A percentile compares a stretch with the other conserved stretches of the same genome.
These are phyloP conservation scores for Leptoteleia sp. DNA, from an alignment of 1,140 invertebrate genomes.

Conservation along the genomic window DNA sequence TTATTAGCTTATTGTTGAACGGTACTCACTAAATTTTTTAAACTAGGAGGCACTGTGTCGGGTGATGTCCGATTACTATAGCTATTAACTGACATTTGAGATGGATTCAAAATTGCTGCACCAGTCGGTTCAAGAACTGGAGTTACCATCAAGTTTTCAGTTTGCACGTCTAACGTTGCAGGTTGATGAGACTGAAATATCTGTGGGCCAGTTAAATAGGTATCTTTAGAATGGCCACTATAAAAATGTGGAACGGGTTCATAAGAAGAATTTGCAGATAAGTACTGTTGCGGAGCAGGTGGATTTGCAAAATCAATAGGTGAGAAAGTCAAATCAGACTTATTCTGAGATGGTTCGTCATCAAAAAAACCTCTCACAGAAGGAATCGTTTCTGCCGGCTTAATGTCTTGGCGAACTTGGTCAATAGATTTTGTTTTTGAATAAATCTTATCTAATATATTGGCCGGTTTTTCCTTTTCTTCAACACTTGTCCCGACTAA, in stretches of 20 bases:
- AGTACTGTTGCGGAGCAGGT: background rate
- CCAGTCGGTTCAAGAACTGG: slow-evolving; percentile 75
- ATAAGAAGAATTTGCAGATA: slow-evolving; percentile 5
- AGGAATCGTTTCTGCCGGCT: slow-evolving; percentile 11
- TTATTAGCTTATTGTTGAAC: too few species aligned
- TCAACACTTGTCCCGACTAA: background rate
- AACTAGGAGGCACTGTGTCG: slow-evolving; percentile 73
- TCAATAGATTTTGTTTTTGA: slow-evolving; percentile 36
- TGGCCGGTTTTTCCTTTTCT: slow-evolving; percentile 9
- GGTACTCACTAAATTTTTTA: slow-evolving; percentile 75
- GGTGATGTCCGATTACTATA: slow-evolving; percentile 53
- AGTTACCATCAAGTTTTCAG: slow-evolving; percentile 40
- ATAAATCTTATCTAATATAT: slow-evolving; percentile 65
- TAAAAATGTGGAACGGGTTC: slow-evolving; percentile 9
- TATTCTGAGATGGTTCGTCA: slow-evolving; percentile 2
- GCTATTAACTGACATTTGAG: slow-evolving; percentile 75
- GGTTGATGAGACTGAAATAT: slow-evolving; percentile 6
- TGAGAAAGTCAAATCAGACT: slow-evolving; percentile 36
- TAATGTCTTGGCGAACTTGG: background rate
- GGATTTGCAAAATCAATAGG: background rate
- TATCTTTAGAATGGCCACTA: background rate
- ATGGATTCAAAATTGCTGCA: slow-evolving; percentile 74
- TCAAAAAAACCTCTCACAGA: slow-evolving; percentile 52
- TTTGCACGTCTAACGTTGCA: slow-evolving; percentile 16
- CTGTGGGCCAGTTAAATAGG: slow-evolving; percentile 25